A percentile compares a stretch with the other conserved stretches of the same genome.
Conservation (phyloP, 2,113 vertebrate genomes). For the Tachysurus vachellii region DNA sequence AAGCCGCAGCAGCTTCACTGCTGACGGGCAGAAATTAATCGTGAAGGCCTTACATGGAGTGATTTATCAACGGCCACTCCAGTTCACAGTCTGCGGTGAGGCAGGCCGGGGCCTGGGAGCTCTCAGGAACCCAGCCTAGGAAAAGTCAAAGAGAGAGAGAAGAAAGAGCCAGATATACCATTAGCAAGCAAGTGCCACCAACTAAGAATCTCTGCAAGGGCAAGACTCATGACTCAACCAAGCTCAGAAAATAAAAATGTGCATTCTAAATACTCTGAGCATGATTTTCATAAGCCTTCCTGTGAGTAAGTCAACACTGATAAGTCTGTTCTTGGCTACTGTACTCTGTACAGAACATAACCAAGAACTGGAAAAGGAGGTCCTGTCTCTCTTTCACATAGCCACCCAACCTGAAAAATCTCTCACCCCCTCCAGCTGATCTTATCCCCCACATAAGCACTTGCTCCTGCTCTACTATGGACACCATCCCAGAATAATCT, state of each 20-base stretch:
- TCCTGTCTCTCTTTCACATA: not conserved
- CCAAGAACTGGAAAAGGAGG: conserved; percentile 1
- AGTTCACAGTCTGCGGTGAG: conserved; percentile 47
- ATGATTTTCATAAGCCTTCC: conserved; percentile 6
- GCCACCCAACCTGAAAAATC: not conserved
- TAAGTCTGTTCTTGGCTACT: not conserved
- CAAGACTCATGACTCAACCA: conserved; percentile 18
- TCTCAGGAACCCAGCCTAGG: conserved; percentile 43
- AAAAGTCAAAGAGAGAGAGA: conserved; percentile 26
- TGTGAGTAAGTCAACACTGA: not conserved
- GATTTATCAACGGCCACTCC: conserved; percentile 57
- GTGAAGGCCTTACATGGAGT: conserved; percentile 53
- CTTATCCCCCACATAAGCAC: conserved; percentile 37
- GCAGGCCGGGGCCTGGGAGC: conserved; percentile 38
- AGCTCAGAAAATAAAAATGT: conserved; percentile 10
- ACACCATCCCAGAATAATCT: conserved; percentile 47
- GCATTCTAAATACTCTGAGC: conserved; percentile 2
- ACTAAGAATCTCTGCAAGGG: conserved; percentile 10
- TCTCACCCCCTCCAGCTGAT: conserved; percentile 27
- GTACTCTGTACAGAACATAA: not conserved
- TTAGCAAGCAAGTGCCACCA: conserved; percentile 27
- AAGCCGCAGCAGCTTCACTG: conserved; percentile 57
- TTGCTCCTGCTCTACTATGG: conserved; percentile 10
- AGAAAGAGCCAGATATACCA: conserved; percentile 31
- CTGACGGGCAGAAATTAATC: conserved; percentile 59